Conservation (phyloP, 2,797 vertebrate genomes). For the Microctenopoma steveboyesi region DNA sequence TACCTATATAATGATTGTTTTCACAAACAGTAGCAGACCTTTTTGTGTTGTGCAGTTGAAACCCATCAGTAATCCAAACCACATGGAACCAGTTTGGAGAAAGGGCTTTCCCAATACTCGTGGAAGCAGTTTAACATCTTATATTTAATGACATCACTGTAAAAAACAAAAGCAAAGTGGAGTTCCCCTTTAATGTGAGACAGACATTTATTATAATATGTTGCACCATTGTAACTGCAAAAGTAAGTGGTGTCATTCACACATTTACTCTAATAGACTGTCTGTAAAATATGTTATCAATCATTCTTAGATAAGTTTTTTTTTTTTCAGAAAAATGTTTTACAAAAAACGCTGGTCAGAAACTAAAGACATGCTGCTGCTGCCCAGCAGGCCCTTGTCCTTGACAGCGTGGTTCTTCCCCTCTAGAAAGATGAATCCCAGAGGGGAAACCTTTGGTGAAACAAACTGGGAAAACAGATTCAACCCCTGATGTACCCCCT, state of each 20-base stretch:
- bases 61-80: not conserved
- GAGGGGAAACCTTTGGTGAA: conserved; percentile 46
- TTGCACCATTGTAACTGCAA: conserved; percentile 8
- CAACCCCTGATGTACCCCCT: conserved; percentile 41
- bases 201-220: conserved; percentile 6
- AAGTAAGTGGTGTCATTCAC: not conserved
- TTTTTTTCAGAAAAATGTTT: not conserved
- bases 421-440: conserved; percentile 32
- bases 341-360: not conserved
- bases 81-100: not conserved
- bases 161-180: conserved; percentile 6
- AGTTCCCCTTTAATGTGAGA: conserved; percentile 34
- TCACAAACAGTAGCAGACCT: not conserved
- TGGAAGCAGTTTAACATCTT: conserved; percentile 3
- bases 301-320: not conserved
- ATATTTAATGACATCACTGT: conserved; percentile 12
- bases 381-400: conserved; percentile 18
- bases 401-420: conserved; percentile 17
- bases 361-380: not conserved
- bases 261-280: not conserved
- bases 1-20: not conserved
- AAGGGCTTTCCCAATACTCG: conserved; percentile 4
- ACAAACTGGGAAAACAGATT: conserved; percentile 69
- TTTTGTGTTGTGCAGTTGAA: not conserved
- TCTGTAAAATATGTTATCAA: not conserved